phyloP scores from a whole-genome alignment of 1,140 invertebrate genomes.

The Pachyrhynchus sulphureomaculatus region DNA sequence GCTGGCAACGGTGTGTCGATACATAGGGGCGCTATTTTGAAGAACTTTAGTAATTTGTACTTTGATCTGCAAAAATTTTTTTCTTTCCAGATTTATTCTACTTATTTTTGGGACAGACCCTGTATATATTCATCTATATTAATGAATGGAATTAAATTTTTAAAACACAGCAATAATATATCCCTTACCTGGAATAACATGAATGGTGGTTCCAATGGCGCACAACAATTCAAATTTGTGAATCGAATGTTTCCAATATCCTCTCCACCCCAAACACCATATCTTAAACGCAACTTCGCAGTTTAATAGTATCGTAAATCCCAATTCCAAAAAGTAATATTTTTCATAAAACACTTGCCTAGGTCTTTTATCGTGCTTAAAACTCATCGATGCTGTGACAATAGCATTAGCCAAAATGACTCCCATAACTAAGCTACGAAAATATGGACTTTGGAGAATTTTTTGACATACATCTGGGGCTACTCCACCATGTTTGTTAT shows the following conservation, averaged over 20 bases:
- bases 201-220: conserved; percentile 92
- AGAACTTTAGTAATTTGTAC: too few relatives aligned
- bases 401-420: conserved; percentile 94
- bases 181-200: conserved; percentile 77
- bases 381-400: conserved; percentile 94
- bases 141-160: too few relatives aligned
- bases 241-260: conserved; percentile 94
- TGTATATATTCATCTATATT: too few relatives aligned
- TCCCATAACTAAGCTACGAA: conserved; percentile 90
- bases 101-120: too few relatives aligned
- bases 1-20: too few relatives aligned
- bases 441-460: conserved; percentile 88
- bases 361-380: conserved; percentile 86
- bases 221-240: conserved; percentile 98
- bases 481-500: conserved; percentile 87
- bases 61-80: too few relatives aligned
- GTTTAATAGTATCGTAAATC: conserved; percentile 93
- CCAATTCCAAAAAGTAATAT: conserved; percentile 95
- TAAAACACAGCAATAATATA: too few relatives aligned
- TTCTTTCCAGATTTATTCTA: too few relatives aligned
- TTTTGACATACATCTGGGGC: conserved; percentile 86
- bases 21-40: too few relatives aligned
- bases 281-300: conserved; percentile 97
- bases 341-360: conserved; percentile 80
- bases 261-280: conserved; percentile 92